Percentiles rank a stretch among this genome's conserved stretches.
These are phyloP conservation scores for Ricordea florida DNA, from an alignment of 92 coral and sea anemone species.

Conservation along the genomic window DNA sequence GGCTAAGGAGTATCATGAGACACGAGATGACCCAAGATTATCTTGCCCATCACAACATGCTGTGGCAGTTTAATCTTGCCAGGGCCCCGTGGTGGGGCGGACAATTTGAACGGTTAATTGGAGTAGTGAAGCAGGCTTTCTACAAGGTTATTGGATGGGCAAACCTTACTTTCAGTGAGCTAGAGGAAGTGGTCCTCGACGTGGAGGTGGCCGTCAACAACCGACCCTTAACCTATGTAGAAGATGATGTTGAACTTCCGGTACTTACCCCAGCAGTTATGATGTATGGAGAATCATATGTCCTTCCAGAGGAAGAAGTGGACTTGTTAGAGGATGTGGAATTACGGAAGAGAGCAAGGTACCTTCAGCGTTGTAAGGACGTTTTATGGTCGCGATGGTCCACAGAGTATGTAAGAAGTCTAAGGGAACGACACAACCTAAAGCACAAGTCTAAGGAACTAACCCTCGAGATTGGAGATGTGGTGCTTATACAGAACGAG, in stretches of 20 bases:
- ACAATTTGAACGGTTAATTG: conserved; percentile 40
- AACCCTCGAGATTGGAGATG: too few species aligned
- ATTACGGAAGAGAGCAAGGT: conserved; percentile 17
- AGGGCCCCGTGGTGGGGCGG: too few species aligned
- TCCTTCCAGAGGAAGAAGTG: conserved; percentile 15
- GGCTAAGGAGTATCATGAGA: too few species aligned
- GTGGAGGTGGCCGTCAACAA: conserved; percentile 40
- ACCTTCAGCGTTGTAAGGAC: conserved; percentile 11
- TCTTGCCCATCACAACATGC: too few species aligned
- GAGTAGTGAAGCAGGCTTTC: conserved; percentile 31
- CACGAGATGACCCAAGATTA: too few species aligned
- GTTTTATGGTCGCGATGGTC: conserved; percentile 15
- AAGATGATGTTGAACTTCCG: conserved; percentile 23
- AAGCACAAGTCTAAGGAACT: too few species aligned
- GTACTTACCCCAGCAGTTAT: conserved; percentile 30
- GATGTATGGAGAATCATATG: conserved; percentile 23
- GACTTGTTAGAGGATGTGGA: conserved; percentile 11
- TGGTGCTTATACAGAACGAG: too few species aligned
- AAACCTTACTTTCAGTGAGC: conserved; percentile 11
- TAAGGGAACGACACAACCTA: too few species aligned
- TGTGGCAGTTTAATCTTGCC: too few species aligned
- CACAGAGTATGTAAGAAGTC: conserved; percentile 12
- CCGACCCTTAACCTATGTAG: conserved; percentile 43
- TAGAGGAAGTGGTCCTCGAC: conserved; percentile 43
- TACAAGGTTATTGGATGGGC: conserved; percentile 31